Evolutionary conservation across 1,140 invertebrate genomes (phyloP), one percentile per base, ranked within the genome.

Genomic region (Leptinotarsa texana): DNA sequence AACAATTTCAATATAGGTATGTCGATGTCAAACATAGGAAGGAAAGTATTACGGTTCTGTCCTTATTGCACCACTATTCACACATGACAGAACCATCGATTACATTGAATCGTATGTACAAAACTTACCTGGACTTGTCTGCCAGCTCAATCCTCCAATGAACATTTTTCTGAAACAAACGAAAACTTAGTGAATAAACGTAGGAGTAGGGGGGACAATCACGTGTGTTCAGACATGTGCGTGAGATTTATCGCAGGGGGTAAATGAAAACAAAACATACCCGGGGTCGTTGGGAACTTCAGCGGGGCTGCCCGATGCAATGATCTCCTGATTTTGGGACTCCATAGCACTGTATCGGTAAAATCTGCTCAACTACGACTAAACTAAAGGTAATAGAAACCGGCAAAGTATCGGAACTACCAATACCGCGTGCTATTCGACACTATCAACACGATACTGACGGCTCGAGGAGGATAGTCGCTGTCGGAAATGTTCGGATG

Each of bases 111-210:
- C 17, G 4, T 15, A 24, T 21, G 15, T 66, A 18, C 21, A 15
- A 5, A 33, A 57, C 93, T 92, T 92, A 98, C 96, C 97, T 93
- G 97, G 96, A 91, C 96, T 98, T 84, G 98, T 99, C 90, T 99
- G 97, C 96, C 97, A 99, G 89, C 96, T 98, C 83, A 99, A 92
- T 82, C 98, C 98, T 85, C 98, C 98, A 89, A 99, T 97, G 92
- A 99, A 99, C 97, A 99, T 99, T 95, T 99, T 99, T 90, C 96
- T 98, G 91, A 81, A 95, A 94, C 85, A 89, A 88, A 81, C 78
- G 74, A 65, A 62, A 78, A 61, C 47, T 48, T 70, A n/a, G 13
- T 66, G 33, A 69, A 69, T 17, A 48, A 21, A 15, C 13, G 33
- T 17, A 49, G 27, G 47, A 73, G 75, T 77, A 67, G 48, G 47